Evolutionary conservation across 2,888 invertebrate species (phyloP).

Genomic region (Chesias legatella): DNA sequence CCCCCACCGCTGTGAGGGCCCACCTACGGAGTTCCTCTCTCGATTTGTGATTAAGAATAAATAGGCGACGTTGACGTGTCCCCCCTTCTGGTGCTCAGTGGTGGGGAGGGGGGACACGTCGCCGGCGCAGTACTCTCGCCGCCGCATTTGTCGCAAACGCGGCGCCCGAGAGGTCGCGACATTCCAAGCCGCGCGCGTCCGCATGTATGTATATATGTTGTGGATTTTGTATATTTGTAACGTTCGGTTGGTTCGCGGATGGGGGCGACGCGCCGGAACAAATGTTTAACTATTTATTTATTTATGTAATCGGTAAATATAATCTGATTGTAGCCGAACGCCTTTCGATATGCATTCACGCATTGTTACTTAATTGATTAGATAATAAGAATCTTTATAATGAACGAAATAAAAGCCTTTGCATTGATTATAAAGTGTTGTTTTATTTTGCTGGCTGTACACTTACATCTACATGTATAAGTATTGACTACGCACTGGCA

Average conservation of each 20-base stretch:
- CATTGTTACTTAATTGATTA: conserved; percentile 76
- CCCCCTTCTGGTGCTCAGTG: neutral
- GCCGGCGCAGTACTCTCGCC: conserved; percentile 33
- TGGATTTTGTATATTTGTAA: conserved; percentile 70
- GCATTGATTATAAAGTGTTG: conserved; percentile 59
- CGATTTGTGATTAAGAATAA: conserved; percentile 1
- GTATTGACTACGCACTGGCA: too few species aligned
- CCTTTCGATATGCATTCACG: conserved; percentile 57
- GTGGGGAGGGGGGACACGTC: conserved; percentile 7
- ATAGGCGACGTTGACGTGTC: conserved; percentile 6
- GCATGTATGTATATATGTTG: conserved; percentile 34
- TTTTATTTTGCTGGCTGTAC: conserved; percentile 44
- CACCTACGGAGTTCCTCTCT: conserved; percentile 3
- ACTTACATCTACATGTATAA: conserved; percentile 16
- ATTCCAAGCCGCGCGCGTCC: conserved; percentile 27
- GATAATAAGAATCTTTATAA: conserved; percentile 69
- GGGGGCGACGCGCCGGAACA: conserved; percentile 30
- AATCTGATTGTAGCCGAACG: conserved; percentile 44
- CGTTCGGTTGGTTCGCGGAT: conserved; percentile 31
- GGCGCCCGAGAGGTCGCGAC: conserved; percentile 37
- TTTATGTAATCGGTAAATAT: conserved; percentile 42
- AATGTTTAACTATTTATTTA: conserved; percentile 39
- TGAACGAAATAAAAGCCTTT: conserved; percentile 73
- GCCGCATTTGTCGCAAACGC: conserved; percentile 41
- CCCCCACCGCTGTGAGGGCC: conserved; percentile 91